Base-by-base conservation (phyloP, 2,797 vertebrate genomes). In the Labroides dimidiatus region DNA sequence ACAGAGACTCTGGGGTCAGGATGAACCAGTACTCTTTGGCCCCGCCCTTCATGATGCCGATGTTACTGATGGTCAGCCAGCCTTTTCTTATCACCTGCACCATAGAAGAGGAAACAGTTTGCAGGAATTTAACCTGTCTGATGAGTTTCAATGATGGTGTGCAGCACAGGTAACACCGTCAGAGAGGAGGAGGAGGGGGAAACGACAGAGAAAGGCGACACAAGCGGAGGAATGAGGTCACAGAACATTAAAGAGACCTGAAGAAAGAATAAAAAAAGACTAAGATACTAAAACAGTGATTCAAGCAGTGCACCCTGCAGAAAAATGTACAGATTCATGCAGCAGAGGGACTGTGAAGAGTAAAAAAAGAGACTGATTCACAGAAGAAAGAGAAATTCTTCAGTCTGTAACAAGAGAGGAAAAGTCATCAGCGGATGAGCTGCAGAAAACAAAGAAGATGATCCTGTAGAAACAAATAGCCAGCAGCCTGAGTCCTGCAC, bases 1-100 rank as follows among this genome's bases (percentile, higher is more conserved):
- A 97, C 62, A 97, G 90, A 80, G 93, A 97, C 79, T 97, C 96
- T 0, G 97, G 95, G 2, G 95, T 96, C 41, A 99, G 95, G 77
- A 98, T 89, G 2, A 98, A 99, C 97, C 97, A 99, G 88, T 95
- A 98, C 10, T 96, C 95, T 85, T 94, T 97, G 49, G 95, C 92
- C 44, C 97, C 96, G 49, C 96, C 96, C 87, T 97, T 97, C 91
- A 98, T 97, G 87, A 98, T 94, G 82, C 96, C 92, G 10, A 98
- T 95, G 82, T 98, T 98, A 91, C 90, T 97, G 92, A 98, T 96
- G 75, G 96, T 97, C 79, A 98, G 88, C 96, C 96, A 98, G 68
- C 97, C 96, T 75, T 96, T 98, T 41, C 94, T 93, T 82, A 98
- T 95, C 57, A 99, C 95, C 97, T 98, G 86, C 56, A 82, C 68